These are phyloP conservation scores for Myotis planiceps DNA, from an alignment of 2,797 vertebrate genomes.

Conservation along the genomic window DNA sequence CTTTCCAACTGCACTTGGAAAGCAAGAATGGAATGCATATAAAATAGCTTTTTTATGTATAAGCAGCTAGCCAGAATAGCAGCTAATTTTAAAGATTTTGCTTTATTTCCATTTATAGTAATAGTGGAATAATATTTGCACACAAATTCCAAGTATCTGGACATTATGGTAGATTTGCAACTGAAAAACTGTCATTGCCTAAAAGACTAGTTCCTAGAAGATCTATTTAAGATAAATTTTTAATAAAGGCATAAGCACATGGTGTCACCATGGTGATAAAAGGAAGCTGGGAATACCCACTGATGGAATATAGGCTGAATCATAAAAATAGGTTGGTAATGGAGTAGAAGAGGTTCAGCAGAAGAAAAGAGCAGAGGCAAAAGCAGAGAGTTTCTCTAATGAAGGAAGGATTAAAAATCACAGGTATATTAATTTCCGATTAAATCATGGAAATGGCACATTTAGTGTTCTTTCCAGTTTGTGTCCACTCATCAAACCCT, in stretches of 20 bases:
- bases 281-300: constrained; percentile 48
- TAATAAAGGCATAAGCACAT: constrained; percentile 70
- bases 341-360: not conserved
- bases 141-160: constrained; percentile 59
- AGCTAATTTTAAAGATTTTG: constrained; percentile 72
- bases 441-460: constrained; percentile 40
- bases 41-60: constrained; percentile 47
- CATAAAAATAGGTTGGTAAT: constrained; percentile 48
- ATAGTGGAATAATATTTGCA: constrained; percentile 66
- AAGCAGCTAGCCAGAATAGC: constrained; percentile 37
- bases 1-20: constrained; percentile 29
- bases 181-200: constrained; percentile 60
- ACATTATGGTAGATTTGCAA: constrained; percentile 65
- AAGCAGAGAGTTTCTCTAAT: constrained; percentile 25
- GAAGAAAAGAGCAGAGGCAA: constrained; percentile 43
- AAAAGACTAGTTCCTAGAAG: constrained; percentile 73
- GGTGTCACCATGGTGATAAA: constrained; percentile 71
- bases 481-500: not conserved
- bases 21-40: constrained; percentile 41
- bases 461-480: constrained; percentile 28
- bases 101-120: constrained; percentile 68
- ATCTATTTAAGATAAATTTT: constrained; percentile 79
- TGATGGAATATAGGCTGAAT: constrained; percentile 61
- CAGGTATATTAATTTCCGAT: not conserved
- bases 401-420: constrained; percentile 52